Conservation (phyloP, 1,140 invertebrate genomes). For the Tribolium castaneum region DNA sequence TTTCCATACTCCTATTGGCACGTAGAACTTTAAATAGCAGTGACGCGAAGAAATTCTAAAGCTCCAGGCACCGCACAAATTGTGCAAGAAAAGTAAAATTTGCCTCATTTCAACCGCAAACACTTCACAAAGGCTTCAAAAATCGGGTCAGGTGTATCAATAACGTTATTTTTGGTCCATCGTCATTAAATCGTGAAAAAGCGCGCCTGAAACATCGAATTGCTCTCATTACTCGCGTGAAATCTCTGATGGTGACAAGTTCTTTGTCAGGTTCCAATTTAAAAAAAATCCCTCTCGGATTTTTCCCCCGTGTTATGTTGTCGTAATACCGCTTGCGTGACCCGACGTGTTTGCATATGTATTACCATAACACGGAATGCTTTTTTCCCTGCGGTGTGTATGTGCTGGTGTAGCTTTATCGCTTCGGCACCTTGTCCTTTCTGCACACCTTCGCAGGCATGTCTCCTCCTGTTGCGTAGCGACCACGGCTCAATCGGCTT, state of each 20-base stretch:
- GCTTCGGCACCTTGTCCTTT: constrained; percentile 28
- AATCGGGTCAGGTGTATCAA: neutral
- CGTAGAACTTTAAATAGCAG: neutral
- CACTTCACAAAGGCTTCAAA: neutral
- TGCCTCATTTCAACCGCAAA: neutral
- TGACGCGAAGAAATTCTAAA: neutral
- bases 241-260: constrained; percentile 15
- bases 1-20: neutral
- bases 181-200: neutral
- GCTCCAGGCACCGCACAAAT: neutral
- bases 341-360: constrained; percentile 27
- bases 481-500: constrained; percentile 53
- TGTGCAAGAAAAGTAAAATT: neutral
- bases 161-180: neutral
- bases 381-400: constrained; percentile 2
- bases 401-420: constrained; percentile 18
- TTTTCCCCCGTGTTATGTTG: constrained; percentile 12
- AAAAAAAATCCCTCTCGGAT: constrained; percentile 18
- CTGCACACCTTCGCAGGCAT: constrained; percentile 21
- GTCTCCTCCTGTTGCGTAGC: constrained; percentile 48
- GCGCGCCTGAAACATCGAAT: neutral
- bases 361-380: constrained; percentile 30
- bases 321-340: constrained; percentile 20
- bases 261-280: neutral
- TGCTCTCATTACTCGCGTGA: constrained; percentile 7